Evolutionary conservation across 2,113 vertebrate genomes (phyloP).

Genomic region (Cyphomyrus discorhynchus): DNA sequence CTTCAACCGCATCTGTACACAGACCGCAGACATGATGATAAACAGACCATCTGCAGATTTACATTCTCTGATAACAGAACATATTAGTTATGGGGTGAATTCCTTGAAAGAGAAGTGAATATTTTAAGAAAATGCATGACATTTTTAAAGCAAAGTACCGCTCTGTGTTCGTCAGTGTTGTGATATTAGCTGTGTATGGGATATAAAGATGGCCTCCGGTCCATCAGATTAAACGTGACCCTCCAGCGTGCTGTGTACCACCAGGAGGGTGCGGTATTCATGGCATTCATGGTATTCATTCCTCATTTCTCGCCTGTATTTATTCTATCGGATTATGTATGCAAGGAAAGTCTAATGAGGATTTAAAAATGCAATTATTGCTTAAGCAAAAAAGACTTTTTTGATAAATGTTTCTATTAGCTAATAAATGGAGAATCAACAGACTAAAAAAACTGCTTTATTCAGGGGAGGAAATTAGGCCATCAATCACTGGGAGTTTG

Average conservation of each 20-base stretch:
- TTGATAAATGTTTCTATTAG: slow-evolving; percentile 96
- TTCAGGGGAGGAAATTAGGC: slow-evolving; percentile 91
- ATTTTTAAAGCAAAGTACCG: background rate
- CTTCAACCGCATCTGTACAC: background rate
- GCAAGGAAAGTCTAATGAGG: slow-evolving; percentile 77
- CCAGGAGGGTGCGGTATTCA: slow-evolving; percentile 33
- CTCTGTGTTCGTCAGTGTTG: slow-evolving; percentile 2
- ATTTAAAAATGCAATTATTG: slow-evolving; percentile 87
- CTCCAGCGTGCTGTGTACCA: slow-evolving; percentile 50
- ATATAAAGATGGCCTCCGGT: slow-evolving; percentile 1
- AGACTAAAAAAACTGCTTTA: slow-evolving; percentile 93
- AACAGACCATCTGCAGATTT: background rate
- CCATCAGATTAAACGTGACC: background rate
- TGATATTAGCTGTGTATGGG: slow-evolving; percentile 1
- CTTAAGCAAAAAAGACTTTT: slow-evolving; percentile 73
- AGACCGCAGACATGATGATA: background rate
- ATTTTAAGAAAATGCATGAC: background rate
- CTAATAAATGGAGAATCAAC: slow-evolving; percentile 96
- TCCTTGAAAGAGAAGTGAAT: background rate
- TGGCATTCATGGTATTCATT: slow-evolving; percentile 51
- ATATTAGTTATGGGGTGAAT: background rate
- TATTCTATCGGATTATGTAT: slow-evolving; percentile 74
- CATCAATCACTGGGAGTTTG: slow-evolving; percentile 96
- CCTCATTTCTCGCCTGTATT: slow-evolving; percentile 60
- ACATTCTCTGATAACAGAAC: background rate